Base-by-base conservation (phyloP, 2,113 vertebrate genomes). In the Sporophila hypoxantha region DNA sequence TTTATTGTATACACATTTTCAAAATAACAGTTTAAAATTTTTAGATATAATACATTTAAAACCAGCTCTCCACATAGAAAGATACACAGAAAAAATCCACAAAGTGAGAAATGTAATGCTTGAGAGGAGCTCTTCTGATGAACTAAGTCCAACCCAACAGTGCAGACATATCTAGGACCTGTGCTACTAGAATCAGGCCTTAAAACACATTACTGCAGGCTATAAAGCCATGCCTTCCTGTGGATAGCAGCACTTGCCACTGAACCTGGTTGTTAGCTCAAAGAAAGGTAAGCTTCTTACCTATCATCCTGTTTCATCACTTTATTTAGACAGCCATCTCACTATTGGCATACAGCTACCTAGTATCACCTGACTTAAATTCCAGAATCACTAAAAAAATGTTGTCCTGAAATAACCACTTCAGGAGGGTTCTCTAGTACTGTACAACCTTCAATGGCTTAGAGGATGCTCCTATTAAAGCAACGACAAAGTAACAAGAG, bases 311-410 rank as follows among this genome's bases (percentile, higher is more conserved):
- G 27, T 60, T 88, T 62, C 53, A 90, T 67, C 32, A 36, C 44
- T 69, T 87, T 68, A 75, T 64, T 84, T 60, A 89, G 42, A 69
- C 32, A 59, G 26, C 34, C 12, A 57, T 69, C 50, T 91, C 8
- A 5, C 20, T 75, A 30, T 1, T 32, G 74, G 34, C 27, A 37
- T n/a, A 49, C 0, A 2, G 16, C 22, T 75, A 6, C n/a, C 52
- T 34, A 30, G 9, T 37, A 84, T 29, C 19, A 34, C 19, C 19
- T 44, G 12, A 26, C 52, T 75, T 32, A 81, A 90, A 59, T 42
- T 83, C n/a, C 52, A 22, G 13, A 83, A 41, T 4, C 1, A 0
- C 12, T n/a, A 5, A 50, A 70, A 7, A 4, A 62, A 74, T 9
- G 15, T 25, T 60, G 57, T 66, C 34, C 39, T 39, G 27, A 78